phyloP scores from a whole-genome alignment of 1,140 invertebrate species.

The Triops cancriformis region DNA sequence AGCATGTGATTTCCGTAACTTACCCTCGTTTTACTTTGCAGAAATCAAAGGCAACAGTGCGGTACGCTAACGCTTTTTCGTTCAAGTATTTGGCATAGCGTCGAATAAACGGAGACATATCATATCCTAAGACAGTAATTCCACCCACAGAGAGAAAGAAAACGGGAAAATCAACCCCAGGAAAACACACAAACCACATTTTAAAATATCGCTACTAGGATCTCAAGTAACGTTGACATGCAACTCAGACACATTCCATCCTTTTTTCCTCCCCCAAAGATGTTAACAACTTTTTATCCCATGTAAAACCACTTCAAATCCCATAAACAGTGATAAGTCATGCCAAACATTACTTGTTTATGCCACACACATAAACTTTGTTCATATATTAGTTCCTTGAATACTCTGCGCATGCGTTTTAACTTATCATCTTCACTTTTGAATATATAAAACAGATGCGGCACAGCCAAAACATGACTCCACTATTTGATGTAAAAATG shows the following conservation, averaged over 20 bases:
- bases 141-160: conserved; percentile 26
- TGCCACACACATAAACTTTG: neutral
- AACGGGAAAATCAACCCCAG: conserved; percentile 16
- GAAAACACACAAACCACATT: neutral
- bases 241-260: neutral
- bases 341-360: neutral
- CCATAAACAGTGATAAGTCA: neutral
- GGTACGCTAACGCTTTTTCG: conserved; percentile 96
- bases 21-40: conserved; percentile 99
- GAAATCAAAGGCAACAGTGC: conserved; percentile 97
- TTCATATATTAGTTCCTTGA: neutral
- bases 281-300: neutral
- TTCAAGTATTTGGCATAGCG: conserved; percentile 98
- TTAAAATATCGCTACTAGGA: neutral
- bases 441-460: neutral
- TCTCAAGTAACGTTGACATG: neutral
- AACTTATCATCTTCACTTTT: neutral
- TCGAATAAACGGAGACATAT: conserved; percentile 98
- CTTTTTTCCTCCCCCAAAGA: neutral
- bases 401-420: neutral
- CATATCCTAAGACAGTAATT: conserved; percentile 67
- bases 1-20: conserved; percentile 37
- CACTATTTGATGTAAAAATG: conserved; percentile 15
- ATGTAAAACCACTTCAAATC: neutral
- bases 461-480: neutral